Conservation (phyloP, 2,888 invertebrate species). For the Scaptomyza tumidula region DNA sequence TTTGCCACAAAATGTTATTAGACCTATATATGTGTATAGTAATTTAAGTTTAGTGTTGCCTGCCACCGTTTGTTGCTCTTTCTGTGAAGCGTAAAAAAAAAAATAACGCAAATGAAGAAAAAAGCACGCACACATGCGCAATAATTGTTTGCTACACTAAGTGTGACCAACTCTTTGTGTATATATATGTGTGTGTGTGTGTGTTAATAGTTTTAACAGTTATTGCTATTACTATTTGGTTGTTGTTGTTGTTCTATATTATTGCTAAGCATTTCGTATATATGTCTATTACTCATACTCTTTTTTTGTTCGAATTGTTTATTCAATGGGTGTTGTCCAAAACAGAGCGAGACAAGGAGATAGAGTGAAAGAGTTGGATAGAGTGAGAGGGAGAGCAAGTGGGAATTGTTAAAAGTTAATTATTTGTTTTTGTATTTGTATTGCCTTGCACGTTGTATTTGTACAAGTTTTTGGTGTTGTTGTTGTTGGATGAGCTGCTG, state of each 20-base stretch:
- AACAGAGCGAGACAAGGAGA: constrained; percentile 2
- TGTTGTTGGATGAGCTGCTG: constrained; percentile 7
- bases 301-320: constrained; percentile 43
- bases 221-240: constrained; percentile 32
- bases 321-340: constrained; percentile 62
- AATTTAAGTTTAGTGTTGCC: constrained; percentile 15
- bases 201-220: constrained; percentile 74
- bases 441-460: constrained; percentile 70
- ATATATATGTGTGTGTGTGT: constrained; percentile 40
- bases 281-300: constrained; percentile 41
- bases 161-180: constrained; percentile 15
- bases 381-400: constrained; percentile 19
- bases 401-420: constrained; percentile 74
- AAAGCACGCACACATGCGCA: constrained; percentile 74
- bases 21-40: constrained; percentile 27
- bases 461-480: constrained; percentile 64
- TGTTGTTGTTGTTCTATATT: constrained; percentile 26
- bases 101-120: constrained; percentile 35
- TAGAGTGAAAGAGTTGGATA: constrained; percentile 6
- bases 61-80: constrained; percentile 34
- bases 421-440: constrained; percentile 75
- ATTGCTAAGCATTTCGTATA: constrained; percentile 47
- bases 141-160: constrained; percentile 42
- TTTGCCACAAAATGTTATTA: constrained; percentile 65
- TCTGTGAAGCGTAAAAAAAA: constrained; percentile 64